Conservation (phyloP, 2,797 vertebrate species). For the Mus minutoides region DNA sequence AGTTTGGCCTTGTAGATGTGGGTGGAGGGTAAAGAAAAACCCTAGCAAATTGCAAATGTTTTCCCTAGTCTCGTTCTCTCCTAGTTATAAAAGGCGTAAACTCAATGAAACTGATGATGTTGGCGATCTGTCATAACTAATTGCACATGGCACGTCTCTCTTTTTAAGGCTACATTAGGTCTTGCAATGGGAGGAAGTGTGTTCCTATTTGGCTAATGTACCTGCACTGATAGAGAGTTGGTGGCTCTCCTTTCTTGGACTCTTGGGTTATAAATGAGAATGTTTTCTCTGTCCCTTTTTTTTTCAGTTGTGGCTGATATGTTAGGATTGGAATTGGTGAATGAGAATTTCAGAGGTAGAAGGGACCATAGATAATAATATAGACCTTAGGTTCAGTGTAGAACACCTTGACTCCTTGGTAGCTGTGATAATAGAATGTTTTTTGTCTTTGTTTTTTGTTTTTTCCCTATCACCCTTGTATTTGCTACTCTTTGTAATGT, state of each 20-base stretch:
- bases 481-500: neutral
- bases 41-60: constrained; percentile 11
- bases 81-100: constrained; percentile 13
- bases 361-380: neutral
- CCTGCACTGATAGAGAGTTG: constrained; percentile 68
- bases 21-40: neutral
- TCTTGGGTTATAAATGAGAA: constrained; percentile 50
- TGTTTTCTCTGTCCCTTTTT: neutral
- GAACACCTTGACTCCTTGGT: neutral
- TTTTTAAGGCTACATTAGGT: constrained; percentile 72
- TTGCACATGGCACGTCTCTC: constrained; percentile 48
- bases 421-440: neutral
- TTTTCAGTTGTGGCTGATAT: neutral
- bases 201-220: constrained; percentile 64
- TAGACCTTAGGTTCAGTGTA: neutral
- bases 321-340: neutral
- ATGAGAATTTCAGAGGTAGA: neutral
- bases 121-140: constrained; percentile 59
- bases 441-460: neutral
- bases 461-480: neutral
- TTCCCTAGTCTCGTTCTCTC: constrained; percentile 14
- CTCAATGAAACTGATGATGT: constrained; percentile 26
- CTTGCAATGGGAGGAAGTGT: constrained; percentile 53
- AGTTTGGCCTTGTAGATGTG: constrained; percentile 18
- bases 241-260: constrained; percentile 8